These are phyloP conservation scores for Molanna angustata DNA, from an alignment of 2,888 invertebrate species.

Conservation along the genomic window DNA sequence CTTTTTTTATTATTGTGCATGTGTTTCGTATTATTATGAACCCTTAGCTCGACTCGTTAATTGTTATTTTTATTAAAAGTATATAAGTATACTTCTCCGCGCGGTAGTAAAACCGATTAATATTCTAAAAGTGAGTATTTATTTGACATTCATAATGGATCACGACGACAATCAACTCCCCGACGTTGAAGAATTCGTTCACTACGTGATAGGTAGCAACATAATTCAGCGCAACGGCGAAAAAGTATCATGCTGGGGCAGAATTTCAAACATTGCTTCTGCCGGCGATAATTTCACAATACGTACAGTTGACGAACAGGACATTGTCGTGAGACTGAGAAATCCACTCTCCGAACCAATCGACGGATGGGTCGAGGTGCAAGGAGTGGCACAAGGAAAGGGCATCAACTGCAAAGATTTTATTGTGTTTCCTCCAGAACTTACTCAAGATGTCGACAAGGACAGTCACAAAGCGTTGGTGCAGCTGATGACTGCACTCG, in stretches of 20 bases:
- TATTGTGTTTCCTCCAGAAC: slow-evolving; percentile 44
- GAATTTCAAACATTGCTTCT: slow-evolving; percentile 48
- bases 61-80: no score
- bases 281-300: slow-evolving; percentile 48
- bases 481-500: slow-evolving; percentile 45
- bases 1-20: no score
- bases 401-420: slow-evolving; percentile 50
- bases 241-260: slow-evolving; percentile 51
- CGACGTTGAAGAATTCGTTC: slow-evolving; percentile 51
- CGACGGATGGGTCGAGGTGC: slow-evolving; percentile 53
- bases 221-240: slow-evolving; percentile 49
- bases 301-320: slow-evolving; percentile 51
- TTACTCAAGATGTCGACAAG: slow-evolving; percentile 46
- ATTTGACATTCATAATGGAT: no score
- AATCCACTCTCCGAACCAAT: slow-evolving; percentile 46
- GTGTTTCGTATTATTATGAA: no score
- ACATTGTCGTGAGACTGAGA: slow-evolving; percentile 45
- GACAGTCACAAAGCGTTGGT: slow-evolving; percentile 50
- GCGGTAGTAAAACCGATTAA: no score
- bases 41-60: no score
- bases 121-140: no score
- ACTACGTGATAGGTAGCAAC: slow-evolving; percentile 50
- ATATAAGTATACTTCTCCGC: no score
- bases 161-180: slow-evolving; percentile 51
- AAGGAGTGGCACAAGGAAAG: slow-evolving; percentile 50